phyloP scores from a whole-genome alignment of 2,888 invertebrate species.

The Taenaris catops region DNA sequence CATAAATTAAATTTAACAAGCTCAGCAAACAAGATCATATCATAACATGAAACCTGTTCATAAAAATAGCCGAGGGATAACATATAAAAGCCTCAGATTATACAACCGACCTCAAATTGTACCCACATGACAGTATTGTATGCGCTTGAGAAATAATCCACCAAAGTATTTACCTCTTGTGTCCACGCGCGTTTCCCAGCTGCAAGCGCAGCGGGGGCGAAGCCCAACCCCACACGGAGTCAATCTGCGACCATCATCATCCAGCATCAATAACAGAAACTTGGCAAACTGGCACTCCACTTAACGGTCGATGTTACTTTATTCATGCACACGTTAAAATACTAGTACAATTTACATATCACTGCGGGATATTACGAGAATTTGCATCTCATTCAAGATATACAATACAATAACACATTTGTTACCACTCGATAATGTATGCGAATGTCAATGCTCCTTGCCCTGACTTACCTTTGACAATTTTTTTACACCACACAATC shows the following conservation, averaged over 20 bases:
- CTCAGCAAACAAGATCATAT: conserved; percentile 6
- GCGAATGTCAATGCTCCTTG: conserved; percentile 51
- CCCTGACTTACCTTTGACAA: conserved; percentile 65
- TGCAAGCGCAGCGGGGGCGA: conserved; percentile 93
- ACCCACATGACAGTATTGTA: no score
- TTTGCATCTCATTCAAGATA: conserved; percentile 20
- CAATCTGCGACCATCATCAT: conserved; percentile 87
- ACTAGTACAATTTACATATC: not conserved
- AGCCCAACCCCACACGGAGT: conserved; percentile 97
- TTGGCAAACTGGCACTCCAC: conserved; percentile 18
- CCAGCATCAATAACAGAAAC: conserved; percentile 32
- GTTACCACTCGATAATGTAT: conserved; percentile 48
- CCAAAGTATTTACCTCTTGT: conserved; percentile 58
- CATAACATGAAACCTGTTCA: conserved; percentile 8
- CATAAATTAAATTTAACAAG: not conserved
- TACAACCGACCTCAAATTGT: conserved; percentile 2
- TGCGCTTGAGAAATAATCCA: no score
- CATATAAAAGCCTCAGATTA: conserved; percentile 10
- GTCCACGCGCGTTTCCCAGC: conserved; percentile 82
- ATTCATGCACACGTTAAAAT: not conserved
- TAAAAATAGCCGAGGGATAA: conserved; percentile 8
- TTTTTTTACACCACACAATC: conserved; percentile 46
- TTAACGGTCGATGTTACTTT: conserved; percentile 1
- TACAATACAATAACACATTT: conserved; percentile 22
- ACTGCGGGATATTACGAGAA: conserved; percentile 21